These are phyloP conservation scores for Fopius arisanus DNA, from an alignment of 1,140 invertebrate genomes.

Conservation along the genomic window DNA sequence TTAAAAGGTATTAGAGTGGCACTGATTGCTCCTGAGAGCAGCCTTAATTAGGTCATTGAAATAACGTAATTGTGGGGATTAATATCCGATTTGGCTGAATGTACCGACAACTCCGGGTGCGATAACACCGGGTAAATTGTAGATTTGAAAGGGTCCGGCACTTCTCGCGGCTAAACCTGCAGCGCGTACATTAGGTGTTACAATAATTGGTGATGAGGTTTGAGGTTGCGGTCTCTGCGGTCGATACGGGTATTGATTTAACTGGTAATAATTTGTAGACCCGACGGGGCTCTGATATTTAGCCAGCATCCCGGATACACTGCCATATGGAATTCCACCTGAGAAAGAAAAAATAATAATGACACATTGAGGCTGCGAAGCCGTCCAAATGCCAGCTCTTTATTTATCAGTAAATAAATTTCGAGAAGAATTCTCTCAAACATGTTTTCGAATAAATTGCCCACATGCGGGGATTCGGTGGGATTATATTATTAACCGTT, in stretches of 20 bases:
- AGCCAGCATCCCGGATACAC: slow-evolving; percentile 49
- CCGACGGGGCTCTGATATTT: slow-evolving; percentile 35
- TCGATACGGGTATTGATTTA: background rate
- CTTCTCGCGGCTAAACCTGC: slow-evolving; percentile 26
- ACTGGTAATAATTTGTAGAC: background rate
- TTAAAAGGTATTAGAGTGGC: slow-evolving; percentile 30
- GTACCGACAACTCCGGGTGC: slow-evolving; percentile 44
- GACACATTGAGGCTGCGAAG: background rate
- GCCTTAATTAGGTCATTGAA: slow-evolving; percentile 18
- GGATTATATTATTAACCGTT: background rate
- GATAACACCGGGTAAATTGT: slow-evolving; percentile 42
- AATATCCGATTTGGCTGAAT: slow-evolving; percentile 44
- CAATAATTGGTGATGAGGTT: slow-evolving; percentile 17
- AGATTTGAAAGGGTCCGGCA: slow-evolving; percentile 45
- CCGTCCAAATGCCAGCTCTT: background rate
- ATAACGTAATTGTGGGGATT: background rate
- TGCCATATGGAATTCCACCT: slow-evolving; percentile 61
- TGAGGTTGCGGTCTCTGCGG: background rate
- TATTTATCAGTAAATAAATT: background rate
- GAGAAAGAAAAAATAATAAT: slow-evolving; percentile 14
- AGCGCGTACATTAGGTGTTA: slow-evolving; percentile 41
- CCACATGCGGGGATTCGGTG: background rate
- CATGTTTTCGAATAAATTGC: background rate
- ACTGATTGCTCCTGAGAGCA: slow-evolving; percentile 17
- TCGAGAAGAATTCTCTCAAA: background rate